Evolutionary conservation across 1,140 invertebrate genomes (phyloP).

Genomic region (Adelges cooleyi): DNA sequence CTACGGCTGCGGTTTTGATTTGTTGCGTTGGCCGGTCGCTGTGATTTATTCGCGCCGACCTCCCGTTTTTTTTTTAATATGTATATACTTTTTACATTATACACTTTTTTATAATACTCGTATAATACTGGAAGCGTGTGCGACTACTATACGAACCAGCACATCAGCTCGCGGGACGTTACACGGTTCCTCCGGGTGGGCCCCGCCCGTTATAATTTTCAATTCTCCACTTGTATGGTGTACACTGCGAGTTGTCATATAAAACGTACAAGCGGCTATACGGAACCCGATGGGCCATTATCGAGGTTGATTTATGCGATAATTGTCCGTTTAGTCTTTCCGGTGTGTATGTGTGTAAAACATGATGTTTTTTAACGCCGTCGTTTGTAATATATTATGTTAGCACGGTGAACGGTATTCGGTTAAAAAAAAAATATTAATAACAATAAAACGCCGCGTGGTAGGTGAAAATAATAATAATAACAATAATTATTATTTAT

Average conservation of each 20-base stretch:
- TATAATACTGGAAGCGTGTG: neutral
- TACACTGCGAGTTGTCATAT: slow-evolving; percentile 10
- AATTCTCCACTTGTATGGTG: slow-evolving; percentile 8
- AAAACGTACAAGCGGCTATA: neutral
- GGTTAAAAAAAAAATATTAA: no score
- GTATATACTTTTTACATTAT: neutral
- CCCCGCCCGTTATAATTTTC: slow-evolving; percentile 17
- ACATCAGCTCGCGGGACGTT: neutral
- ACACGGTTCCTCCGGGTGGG: neutral
- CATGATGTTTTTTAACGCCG: slow-evolving; percentile 15
- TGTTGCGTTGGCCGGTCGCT: neutral
- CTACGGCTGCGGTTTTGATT: slow-evolving; percentile 16
- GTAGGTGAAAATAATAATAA: no score
- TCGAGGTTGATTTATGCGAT: slow-evolving; percentile 10
- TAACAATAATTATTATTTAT: no score
- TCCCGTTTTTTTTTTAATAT: neutral
- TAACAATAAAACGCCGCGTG: no score
- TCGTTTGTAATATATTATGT: no score
- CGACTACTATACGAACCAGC: neutral
- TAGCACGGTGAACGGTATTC: no score
- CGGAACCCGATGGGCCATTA: neutral
- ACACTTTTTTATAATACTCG: no score
- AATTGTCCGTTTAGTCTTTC: slow-evolving; percentile 13
- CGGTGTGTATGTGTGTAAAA: neutral
- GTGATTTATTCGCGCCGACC: slow-evolving; percentile 15